Conservation (phyloP, 2,797 vertebrate genomes). For the Micrastur ruficollis region DNA sequence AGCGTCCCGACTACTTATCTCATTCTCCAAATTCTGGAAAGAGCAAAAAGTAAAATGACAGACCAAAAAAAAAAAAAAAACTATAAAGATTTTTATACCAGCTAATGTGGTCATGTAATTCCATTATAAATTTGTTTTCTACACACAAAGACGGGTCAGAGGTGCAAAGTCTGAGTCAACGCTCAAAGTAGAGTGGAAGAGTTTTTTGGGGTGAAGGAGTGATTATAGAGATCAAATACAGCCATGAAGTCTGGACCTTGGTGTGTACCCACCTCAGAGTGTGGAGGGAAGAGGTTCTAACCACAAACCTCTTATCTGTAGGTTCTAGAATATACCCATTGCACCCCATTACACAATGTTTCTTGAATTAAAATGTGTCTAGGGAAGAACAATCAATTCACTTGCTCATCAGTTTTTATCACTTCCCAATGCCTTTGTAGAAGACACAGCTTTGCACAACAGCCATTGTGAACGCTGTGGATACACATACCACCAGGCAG, state of each 20-base stretch:
- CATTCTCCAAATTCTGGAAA: slow-evolving; percentile 82
- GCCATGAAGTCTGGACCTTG: not conserved
- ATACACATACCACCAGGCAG: not conserved
- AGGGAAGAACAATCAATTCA: not conserved
- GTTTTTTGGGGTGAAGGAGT: not conserved
- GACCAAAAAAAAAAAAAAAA: not conserved
- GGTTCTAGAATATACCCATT: not conserved
- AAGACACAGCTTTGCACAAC: not conserved
- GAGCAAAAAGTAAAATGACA: not conserved
- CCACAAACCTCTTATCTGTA: not conserved
- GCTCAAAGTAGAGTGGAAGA: not conserved
- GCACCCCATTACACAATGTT: not conserved
- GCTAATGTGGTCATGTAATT: not conserved
- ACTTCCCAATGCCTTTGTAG: not conserved
- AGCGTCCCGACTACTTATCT: slow-evolving; percentile 78
- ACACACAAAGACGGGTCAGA: not conserved
- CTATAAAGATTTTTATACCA: not conserved
- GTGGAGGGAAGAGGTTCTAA: not conserved
- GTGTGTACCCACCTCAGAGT: not conserved
- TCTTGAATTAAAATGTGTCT: not conserved
- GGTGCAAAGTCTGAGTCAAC: not conserved
- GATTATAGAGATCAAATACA: not conserved
- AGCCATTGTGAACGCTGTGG: not conserved
- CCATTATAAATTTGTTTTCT: not conserved
- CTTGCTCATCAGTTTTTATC: not conserved